phyloP scores from a whole-genome alignment of 2,113 vertebrate genomes.

The Telmatochromis brachygnathus region DNA sequence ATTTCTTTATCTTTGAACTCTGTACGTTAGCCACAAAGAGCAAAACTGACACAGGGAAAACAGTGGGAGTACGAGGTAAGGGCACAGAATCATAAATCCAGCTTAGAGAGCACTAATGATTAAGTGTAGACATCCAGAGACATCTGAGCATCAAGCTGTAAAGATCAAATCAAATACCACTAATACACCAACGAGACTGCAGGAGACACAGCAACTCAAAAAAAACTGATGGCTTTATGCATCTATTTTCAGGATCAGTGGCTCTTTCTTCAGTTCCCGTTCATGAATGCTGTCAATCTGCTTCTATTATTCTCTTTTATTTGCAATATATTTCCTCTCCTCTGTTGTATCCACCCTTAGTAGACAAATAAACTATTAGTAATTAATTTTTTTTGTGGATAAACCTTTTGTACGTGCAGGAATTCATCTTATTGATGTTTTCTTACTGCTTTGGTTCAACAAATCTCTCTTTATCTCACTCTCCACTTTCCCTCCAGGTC shows the following conservation, averaged over 20 bases:
- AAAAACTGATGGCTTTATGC: neutral
- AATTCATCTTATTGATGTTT: neutral
- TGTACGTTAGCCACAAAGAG: neutral
- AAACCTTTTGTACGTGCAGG: neutral
- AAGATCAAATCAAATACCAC: neutral
- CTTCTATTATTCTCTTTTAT: neutral
- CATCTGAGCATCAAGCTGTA: neutral
- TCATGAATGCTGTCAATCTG: neutral
- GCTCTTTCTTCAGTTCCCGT: neutral
- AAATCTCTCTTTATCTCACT: neutral
- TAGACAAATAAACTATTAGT: neutral
- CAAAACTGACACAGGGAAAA: neutral
- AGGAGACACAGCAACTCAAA: neutral
- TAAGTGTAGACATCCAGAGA: neutral
- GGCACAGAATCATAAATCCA: neutral
- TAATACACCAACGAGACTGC: neutral
- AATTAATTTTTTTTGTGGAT: neutral
- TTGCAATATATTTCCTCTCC: neutral
- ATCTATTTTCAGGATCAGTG: neutral
- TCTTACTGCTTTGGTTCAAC: neutral
- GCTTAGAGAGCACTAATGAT: neutral
- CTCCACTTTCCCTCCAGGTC: neutral
- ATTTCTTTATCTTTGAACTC: neutral
- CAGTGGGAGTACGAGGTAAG: neutral
- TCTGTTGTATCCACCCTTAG: rapidly evolving